These are phyloP conservation scores for Lepidothrix coronata DNA, from an alignment of 2,113 vertebrate species.

Conservation along the genomic window DNA sequence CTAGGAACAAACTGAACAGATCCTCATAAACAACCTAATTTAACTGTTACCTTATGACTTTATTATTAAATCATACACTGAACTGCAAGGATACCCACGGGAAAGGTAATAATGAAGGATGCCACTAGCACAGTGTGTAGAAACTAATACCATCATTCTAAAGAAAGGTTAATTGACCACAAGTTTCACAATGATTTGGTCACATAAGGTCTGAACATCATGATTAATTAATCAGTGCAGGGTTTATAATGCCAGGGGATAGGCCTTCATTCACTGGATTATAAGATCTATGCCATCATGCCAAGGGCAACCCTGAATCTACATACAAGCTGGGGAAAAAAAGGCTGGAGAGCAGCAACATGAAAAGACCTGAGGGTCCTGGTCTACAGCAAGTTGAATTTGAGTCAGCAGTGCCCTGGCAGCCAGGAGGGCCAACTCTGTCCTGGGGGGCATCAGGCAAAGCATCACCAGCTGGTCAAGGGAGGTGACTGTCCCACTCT, in stretches of 20 bases:
- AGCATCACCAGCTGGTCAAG: not conserved
- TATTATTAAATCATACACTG: not conserved
- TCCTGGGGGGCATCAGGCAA: not conserved
- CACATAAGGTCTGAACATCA: not conserved
- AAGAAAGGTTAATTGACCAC: not conserved
- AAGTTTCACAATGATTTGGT: not conserved
- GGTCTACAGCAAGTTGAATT: not conserved
- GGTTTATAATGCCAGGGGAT: not conserved
- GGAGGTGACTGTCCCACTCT: not conserved
- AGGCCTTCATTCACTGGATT: not conserved
- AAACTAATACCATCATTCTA: not conserved
- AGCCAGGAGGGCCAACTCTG: not conserved
- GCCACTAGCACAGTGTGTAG: not conserved
- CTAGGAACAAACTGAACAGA: not conserved
- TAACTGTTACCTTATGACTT: not conserved
- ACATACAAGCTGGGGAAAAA: not conserved
- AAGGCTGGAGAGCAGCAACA: not conserved
- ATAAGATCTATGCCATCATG: not conserved
- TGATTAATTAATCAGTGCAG: not conserved
- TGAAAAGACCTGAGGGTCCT: not conserved
- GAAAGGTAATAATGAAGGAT: not conserved
- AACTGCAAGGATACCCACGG: not conserved
- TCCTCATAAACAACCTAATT: not conserved
- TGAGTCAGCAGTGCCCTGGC: not conserved
- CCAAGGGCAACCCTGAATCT: not conserved